Conservation (phyloP, 1,140 invertebrate species). For the Ericerus pela region DNA sequence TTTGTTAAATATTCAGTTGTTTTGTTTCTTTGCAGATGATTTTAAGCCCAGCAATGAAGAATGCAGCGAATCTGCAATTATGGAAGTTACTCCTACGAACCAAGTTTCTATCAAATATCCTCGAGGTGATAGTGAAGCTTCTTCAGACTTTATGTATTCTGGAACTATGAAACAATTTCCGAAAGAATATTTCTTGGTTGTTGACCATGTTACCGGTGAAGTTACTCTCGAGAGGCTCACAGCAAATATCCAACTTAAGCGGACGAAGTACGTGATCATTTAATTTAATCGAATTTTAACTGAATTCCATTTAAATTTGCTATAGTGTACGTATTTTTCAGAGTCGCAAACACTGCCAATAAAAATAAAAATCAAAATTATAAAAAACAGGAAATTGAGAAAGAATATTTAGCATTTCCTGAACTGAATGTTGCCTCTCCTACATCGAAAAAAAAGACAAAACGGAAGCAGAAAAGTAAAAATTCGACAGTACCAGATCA, state of each 20-base stretch:
- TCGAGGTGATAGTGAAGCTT: not conserved
- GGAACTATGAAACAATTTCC: conserved; percentile 1
- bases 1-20: too few relatives aligned
- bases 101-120: conserved; percentile 1
- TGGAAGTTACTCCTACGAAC: conserved; percentile 2
- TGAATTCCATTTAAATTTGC: not conserved
- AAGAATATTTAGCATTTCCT: not conserved
- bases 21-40: conserved; percentile 2
- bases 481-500: not conserved
- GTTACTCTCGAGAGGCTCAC: not conserved
- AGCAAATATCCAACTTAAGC: conserved; percentile 5
- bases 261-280: not conserved
- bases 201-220: conserved; percentile 8
- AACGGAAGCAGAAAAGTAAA: not conserved
- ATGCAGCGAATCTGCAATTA: not conserved
- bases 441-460: not conserved
- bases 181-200: not conserved
- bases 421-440: not conserved
- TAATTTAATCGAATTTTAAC: not conserved
- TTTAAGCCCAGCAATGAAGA: conserved; percentile 5
- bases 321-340: not conserved
- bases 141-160: not conserved
- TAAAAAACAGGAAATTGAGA: not conserved
- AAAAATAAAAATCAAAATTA: conserved; percentile 6
- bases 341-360: not conserved